phyloP scores from a whole-genome alignment of 2,113 vertebrate species.

The Nansenia antarctica region DNA sequence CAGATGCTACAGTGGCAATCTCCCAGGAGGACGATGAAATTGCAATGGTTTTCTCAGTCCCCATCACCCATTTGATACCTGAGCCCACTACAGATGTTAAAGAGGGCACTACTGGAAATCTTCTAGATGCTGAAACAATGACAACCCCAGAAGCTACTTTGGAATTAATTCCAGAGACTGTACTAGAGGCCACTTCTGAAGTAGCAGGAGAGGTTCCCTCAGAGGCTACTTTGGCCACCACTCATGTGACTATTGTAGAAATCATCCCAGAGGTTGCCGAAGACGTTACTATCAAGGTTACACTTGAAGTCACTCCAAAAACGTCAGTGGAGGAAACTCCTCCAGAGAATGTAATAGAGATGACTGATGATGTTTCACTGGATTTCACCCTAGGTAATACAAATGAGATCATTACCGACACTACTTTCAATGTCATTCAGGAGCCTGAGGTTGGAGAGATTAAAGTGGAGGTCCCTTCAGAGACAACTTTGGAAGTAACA shows the following conservation, averaged over 20 bases:
- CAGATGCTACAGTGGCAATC: slow-evolving; percentile 13
- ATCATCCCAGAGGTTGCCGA: not conserved
- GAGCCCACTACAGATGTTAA: too few species aligned
- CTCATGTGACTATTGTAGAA: too few species aligned
- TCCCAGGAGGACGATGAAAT: too few species aligned
- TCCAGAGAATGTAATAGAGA: slow-evolving; percentile 1
- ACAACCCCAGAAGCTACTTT: slow-evolving; percentile 19
- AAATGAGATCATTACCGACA: too few species aligned
- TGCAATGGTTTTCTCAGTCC: too few species aligned
- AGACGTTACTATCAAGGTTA: not conserved
- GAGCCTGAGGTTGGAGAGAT: too few species aligned
- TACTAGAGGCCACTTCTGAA: not conserved
- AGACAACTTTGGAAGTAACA: not conserved
- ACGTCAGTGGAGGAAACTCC: not conserved
- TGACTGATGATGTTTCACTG: not conserved
- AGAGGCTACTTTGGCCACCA: not conserved
- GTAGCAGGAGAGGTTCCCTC: not conserved
- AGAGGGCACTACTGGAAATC: too few species aligned
- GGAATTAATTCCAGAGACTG: slow-evolving; percentile 1
- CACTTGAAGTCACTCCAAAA: slow-evolving; percentile 1
- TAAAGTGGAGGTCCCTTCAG: not conserved
- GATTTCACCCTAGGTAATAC: too few species aligned
- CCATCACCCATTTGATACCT: too few species aligned
- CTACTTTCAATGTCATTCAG: too few species aligned
- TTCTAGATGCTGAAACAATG: too few species aligned